Percentiles rank a stretch among this genome's conserved stretches.
These are phyloP conservation scores for Ceryle rudis DNA, from an alignment of 2,797 vertebrate genomes.

Conservation along the genomic window DNA sequence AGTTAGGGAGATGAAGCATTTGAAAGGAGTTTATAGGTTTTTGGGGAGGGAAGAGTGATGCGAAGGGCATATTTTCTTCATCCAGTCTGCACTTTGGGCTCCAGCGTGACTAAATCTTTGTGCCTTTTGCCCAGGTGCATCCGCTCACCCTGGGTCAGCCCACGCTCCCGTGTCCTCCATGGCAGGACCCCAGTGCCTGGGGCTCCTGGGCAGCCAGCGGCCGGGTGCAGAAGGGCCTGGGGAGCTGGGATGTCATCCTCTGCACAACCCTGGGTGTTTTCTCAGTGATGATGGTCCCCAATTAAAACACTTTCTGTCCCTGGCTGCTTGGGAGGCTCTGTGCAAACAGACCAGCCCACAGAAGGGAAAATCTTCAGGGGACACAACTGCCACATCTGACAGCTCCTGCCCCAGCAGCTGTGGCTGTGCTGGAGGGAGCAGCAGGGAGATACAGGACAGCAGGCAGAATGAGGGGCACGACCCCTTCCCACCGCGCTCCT, in stretches of 20 bases:
- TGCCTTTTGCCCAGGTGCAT: background rate
- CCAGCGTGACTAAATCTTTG: background rate
- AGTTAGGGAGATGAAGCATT: slow-evolving; percentile 18
- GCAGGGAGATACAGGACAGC: background rate
- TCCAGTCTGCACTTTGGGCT: background rate
- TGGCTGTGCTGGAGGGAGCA: background rate
- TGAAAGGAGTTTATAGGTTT: slow-evolving; percentile 31
- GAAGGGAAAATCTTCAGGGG: background rate
- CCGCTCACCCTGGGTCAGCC: background rate
- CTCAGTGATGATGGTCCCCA: fast-evolving
- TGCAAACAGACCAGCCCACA: background rate
- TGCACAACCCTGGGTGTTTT: background rate
- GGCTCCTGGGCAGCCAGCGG: background rate
- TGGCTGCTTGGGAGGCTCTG: background rate
- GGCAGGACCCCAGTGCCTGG: background rate
- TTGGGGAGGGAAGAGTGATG: background rate
- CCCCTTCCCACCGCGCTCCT: fast-evolving
- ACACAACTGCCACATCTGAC: fast-evolving
- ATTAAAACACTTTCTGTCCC: background rate
- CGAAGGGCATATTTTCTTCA: slow-evolving; percentile 46
- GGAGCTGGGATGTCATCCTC: background rate
- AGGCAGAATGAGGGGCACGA: fast-evolving
- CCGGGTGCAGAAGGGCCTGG: fast-evolving
- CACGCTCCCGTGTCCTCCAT: fast-evolving
- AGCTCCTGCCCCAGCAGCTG: background rate